Evolutionary conservation across 2,888 invertebrate genomes (phyloP).

Genomic region (Steinernema hermaphroditum): DNA sequence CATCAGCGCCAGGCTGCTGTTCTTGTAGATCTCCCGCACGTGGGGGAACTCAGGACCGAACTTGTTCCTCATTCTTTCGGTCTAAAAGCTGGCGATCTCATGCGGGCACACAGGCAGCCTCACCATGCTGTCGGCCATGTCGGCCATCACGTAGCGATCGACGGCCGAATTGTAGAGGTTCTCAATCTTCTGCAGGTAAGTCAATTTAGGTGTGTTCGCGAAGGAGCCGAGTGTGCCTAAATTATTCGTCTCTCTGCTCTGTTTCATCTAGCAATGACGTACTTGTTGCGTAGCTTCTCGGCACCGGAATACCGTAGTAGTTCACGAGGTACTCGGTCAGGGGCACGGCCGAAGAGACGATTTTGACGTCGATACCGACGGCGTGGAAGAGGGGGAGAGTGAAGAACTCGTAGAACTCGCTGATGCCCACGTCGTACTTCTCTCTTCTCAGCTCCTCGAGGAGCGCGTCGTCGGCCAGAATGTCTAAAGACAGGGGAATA

Average conservation of each 20-base stretch:
- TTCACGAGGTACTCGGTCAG: neutral
- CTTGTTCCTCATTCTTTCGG: neutral
- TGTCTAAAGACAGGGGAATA: no score
- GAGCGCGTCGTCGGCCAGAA: neutral
- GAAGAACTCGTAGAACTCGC: conserved; percentile 26
- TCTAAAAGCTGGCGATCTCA: no score
- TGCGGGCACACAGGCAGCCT: no score
- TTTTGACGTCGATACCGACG: neutral
- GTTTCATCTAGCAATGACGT: no score
- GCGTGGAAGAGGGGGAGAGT: neutral
- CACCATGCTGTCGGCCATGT: neutral
- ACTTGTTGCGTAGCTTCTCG: neutral
- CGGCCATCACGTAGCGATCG: neutral
- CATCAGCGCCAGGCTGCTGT: conserved; percentile 9
- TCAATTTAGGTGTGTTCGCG: conserved; percentile 8
- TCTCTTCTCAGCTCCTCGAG: neutral
- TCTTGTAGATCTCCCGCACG: neutral
- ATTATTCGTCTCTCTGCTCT: no score
- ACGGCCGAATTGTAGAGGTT: conserved; percentile 29
- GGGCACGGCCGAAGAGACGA: neutral
- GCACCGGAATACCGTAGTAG: neutral
- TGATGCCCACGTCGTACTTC: conserved; percentile 30
- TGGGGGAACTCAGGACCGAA: conserved; percentile 23
- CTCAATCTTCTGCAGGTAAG: conserved; percentile 22
- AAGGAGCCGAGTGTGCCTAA: conserved; percentile 2